Evolutionary conservation across 2,888 invertebrate genomes (phyloP).

Genomic region (Bruchidius siliquastri): DNA sequence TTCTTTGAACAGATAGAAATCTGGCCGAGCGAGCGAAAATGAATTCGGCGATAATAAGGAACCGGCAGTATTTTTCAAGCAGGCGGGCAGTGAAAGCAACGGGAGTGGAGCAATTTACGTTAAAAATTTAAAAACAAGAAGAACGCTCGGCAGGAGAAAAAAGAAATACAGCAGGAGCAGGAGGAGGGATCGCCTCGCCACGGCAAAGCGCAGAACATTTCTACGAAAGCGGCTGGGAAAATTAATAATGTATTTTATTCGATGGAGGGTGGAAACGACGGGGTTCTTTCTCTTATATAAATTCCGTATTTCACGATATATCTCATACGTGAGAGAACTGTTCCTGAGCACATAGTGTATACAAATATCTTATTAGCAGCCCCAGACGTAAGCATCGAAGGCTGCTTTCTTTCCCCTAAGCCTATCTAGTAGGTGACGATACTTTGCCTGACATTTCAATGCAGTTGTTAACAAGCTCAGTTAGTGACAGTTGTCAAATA

Average conservation of each 20-base stretch:
- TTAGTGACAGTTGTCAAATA: too few relatives aligned
- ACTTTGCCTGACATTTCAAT: too few relatives aligned
- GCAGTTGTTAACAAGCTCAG: too few relatives aligned
- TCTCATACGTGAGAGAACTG: slow-evolving; percentile 38
- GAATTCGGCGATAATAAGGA: background rate
- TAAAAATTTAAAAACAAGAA: slow-evolving; percentile 14
- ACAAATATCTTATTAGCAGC: slow-evolving; percentile 37
- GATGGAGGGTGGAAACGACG: slow-evolving; percentile 2
- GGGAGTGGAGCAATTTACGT: slow-evolving; percentile 17
- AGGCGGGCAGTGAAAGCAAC: slow-evolving; percentile 9
- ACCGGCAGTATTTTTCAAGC: slow-evolving; percentile 14
- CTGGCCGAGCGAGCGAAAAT: background rate
- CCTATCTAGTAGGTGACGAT: too few relatives aligned
- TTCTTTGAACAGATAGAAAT: background rate
- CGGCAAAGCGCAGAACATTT: background rate
- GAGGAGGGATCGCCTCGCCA: background rate
- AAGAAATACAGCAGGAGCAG: background rate
- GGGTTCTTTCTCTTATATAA: slow-evolving; percentile 6
- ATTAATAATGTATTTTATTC: slow-evolving; percentile 31
- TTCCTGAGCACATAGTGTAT: slow-evolving; percentile 42
- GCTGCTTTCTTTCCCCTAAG: too few relatives aligned
- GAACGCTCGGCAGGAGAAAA: background rate
- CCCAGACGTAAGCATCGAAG: background rate
- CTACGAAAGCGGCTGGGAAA: slow-evolving; percentile 10
- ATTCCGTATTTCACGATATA: slow-evolving; percentile 31